Conservation (phyloP, 2,888 invertebrate genomes). For the Latrodectus elegans region DNA sequence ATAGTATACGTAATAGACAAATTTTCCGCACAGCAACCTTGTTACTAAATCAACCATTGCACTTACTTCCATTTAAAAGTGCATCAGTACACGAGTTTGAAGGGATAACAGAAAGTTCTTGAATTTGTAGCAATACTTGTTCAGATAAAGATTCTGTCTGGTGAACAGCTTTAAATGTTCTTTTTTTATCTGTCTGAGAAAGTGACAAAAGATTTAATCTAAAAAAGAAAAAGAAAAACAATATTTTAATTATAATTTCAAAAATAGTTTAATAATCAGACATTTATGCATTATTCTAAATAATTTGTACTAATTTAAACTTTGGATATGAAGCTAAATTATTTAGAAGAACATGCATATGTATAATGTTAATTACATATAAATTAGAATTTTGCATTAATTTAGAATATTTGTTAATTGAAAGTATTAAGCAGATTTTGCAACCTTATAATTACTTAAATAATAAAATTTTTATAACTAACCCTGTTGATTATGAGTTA, state of each 20-base stretch:
- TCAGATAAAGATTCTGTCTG: conserved; percentile 62
- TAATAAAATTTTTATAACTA: too few relatives aligned
- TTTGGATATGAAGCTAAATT: too few relatives aligned
- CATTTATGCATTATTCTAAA: background rate
- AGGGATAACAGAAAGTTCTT: conserved; percentile 57
- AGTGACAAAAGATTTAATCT: conserved; percentile 49
- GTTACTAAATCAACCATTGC: background rate
- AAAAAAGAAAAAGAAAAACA: background rate
- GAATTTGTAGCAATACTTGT: conserved; percentile 63
- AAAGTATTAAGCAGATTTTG: too few relatives aligned
- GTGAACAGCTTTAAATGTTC: conserved; percentile 59
- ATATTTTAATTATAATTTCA: background rate
- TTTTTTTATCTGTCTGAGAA: conserved; percentile 25
- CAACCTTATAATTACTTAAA: too few relatives aligned
- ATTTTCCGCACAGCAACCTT: too few relatives aligned
- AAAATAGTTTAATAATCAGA: background rate
- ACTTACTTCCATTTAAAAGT: conserved; percentile 50
- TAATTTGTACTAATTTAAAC: background rate
- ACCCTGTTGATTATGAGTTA: too few relatives aligned
- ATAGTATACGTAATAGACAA: too few relatives aligned
- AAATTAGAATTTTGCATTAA: too few relatives aligned
- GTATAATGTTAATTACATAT: too few relatives aligned
- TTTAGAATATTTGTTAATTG: too few relatives aligned
- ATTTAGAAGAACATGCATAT: too few relatives aligned
- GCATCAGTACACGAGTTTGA: conserved; percentile 24